Base-by-base conservation (phyloP, 2,113 vertebrate species). In the mouse (Mus musculus) region DNA sequence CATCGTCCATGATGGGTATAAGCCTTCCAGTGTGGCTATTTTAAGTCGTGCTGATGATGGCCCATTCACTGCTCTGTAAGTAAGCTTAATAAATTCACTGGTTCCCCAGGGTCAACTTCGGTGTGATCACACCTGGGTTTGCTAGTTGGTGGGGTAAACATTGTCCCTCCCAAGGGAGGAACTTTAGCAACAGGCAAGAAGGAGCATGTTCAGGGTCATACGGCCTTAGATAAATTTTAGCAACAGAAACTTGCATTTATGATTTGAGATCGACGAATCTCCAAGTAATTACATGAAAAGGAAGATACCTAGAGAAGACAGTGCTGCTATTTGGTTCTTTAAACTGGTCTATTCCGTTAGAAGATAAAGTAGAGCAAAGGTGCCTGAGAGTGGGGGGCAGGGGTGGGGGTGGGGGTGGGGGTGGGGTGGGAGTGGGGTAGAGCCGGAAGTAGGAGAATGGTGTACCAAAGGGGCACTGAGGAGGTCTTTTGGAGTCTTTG, bases 241-340 rank as follows among this genome's bases (percentile, higher is more conserved):
- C 56, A 72, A 52, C 42, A 77, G 16, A 65, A 56, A 67, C 9
- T 9, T 78, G 24, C 10, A 69, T 91, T 33, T 7, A 7, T 39
- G 49, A 49, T 49, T 49, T 49, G 49, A 49, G 49, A 39, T 42
- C 42, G 20, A 20, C 49, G 46, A 54, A 28, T 90, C 39, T 61
- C 92, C 52, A 67, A 90, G 54, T 77, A 69, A 92, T 82, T 72
- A 85, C n/a, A 8, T n/a, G 72, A 8, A 89, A 22, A 81, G 81
- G 30, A 36, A 87, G 39, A 89, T 46, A 13, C 17, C 33, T 36
- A 89, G 72, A 28, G 5, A 73, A 72, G 86, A 93, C 28, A 13
- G 4, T 33, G 49, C 6, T 26, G 54, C 30, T 33, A 1, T 75
- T 14, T 56, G 42, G 52, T 54, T 72, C 42, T 69, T 65, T 12